Base-by-base conservation (phyloP, 2,888 invertebrate genomes). In the Branchipolynoe longqiensis region DNA sequence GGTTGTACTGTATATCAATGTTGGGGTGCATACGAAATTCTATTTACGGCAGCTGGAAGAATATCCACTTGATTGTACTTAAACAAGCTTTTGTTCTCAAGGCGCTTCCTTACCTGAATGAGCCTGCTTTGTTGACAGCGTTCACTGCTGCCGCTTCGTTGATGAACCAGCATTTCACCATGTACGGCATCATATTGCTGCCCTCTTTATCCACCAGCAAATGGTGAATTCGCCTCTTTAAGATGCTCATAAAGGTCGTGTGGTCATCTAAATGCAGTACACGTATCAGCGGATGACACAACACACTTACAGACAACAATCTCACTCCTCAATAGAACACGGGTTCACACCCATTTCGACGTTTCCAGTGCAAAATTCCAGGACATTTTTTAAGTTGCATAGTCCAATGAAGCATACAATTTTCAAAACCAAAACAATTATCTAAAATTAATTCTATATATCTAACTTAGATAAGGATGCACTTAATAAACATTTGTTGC, bases 41-140 rank as follows among this genome's bases (percentile, higher is more conserved):
- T n/a, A n/a, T n/a, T n/a, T n/a, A n/a, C n/a, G n/a, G n/a, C n/a
- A n/a, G n/a, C n/a, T n/a, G n/a, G n/a, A n/a, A n/a, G n/a, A n/a
- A n/a, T n/a, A n/a, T n/a, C n/a, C n/a, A n/a, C n/a, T n/a, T n/a
- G n/a, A n/a, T n/a, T n/a, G n/a, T n/a, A n/a, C n/a, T n/a, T n/a
- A n/a, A n/a, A n/a, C 12, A 54, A 54, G 54, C 14, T 12, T 54
- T 54, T 54, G 54, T 18, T 12, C 54, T 54, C 54, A 64, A 28
- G 64, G 4, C 38, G 14, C n/a, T 62, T 38, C 38, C 64, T 48
- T 48, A 88, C 88, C 87, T 86, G 85, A 91, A 91, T 22, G 92
- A 91, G 62, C 92, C 92, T 25, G 91, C 86, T 78, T 90, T 91
- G 86, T 89, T 90, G 48, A 91, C 89, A 64, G 88, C 88, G 36